A percentile compares a stretch with the other conserved stretches of the same genome.
These are phyloP conservation scores for Nephila pilipes DNA, from an alignment of 1,140 invertebrate species.

Conservation along the genomic window DNA sequence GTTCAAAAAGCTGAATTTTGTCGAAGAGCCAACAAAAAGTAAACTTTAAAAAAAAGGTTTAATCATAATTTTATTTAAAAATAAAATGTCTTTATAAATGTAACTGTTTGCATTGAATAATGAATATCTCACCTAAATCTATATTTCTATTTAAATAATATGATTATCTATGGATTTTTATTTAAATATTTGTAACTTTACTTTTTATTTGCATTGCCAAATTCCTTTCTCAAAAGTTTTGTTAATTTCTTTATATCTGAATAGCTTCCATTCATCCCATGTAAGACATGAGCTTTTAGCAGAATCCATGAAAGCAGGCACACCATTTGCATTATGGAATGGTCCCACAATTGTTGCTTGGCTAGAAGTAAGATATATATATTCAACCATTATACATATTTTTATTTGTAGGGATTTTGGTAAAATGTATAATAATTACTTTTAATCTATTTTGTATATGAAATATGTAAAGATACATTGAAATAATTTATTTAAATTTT, in stretches of 20 bases:
- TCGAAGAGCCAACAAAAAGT: constrained; percentile 97
- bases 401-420: background rate
- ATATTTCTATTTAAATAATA: no score
- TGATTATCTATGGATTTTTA: background rate
- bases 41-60: constrained; percentile 49
- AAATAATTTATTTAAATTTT: no score
- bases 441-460: no score
- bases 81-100: background rate
- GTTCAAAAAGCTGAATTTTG: constrained; percentile 91
- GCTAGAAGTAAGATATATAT: constrained; percentile 88
- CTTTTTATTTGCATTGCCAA: background rate
- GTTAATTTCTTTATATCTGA: background rate
- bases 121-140: background rate
- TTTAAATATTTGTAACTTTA: background rate
- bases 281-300: constrained; percentile 94
- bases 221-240: no score
- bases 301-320: constrained; percentile 99
- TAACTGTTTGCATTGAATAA: background rate
- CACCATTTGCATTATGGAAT: constrained; percentile 99
- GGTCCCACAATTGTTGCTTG: constrained; percentile 99
- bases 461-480: no score
- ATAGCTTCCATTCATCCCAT: constrained; percentile 74
- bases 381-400: background rate
- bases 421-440: no score
- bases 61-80: background rate